A percentile compares a stretch with the other conserved stretches of the same genome.
Conservation (phyloP, 2,797 vertebrate genomes). For the Poeciliopsis infans region DNA sequence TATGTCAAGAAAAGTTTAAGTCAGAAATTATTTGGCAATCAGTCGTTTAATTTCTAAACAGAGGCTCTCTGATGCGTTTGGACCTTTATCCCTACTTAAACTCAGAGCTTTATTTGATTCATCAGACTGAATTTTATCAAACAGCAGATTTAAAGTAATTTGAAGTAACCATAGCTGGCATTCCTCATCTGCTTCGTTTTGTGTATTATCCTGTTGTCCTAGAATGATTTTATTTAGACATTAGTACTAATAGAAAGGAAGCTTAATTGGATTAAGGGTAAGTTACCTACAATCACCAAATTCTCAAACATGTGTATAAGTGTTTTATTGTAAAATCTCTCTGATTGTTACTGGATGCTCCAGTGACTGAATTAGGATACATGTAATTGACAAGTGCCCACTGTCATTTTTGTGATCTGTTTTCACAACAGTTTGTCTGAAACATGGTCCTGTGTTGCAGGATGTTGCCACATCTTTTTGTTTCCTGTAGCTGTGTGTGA, state of each 20-base stretch:
- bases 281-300: background rate
- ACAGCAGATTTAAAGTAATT: background rate
- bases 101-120: constrained; percentile 5
- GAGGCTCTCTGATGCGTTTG: background rate
- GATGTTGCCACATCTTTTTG: constrained; percentile 20
- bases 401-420: constrained; percentile 14
- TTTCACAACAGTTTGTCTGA: constrained; percentile 2
- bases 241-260: background rate
- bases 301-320: background rate
- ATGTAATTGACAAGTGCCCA: background rate
- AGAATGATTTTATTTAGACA: background rate
- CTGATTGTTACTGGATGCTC: background rate
- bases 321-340: background rate
- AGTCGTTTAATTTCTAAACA: background rate
- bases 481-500: constrained; percentile 16
- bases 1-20: background rate
- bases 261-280: background rate
- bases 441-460: background rate
- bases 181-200: background rate
- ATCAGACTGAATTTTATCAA: constrained; percentile 8
- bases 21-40: background rate
- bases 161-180: background rate
- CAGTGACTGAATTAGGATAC: background rate
- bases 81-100: constrained; percentile 2
- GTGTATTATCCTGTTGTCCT: background rate